Evolutionary conservation across 2,888 invertebrate genomes (phyloP), one percentile per base, ranked within the genome.

Genomic region (Nemoura dubitans): DNA sequence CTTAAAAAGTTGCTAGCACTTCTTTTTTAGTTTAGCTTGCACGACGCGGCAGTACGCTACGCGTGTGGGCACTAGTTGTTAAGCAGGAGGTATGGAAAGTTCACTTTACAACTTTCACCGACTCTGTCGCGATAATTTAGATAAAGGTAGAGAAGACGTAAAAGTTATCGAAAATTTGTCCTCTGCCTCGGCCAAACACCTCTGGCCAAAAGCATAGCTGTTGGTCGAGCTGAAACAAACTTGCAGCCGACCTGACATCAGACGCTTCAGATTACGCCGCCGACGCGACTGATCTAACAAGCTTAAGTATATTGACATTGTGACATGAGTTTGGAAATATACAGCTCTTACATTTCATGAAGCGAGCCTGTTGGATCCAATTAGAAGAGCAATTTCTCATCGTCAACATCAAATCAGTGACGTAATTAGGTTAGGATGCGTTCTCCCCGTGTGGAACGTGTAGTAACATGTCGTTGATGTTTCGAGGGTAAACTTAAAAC

Each of bases 301-400:
- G 76, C 76, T 84, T 84, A 84, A 84, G 76, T 84, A 59, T 84
- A 84, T 84, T 84, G 84, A 43, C 84, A 81, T n/a, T 5, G 81
- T 81, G 81, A 81, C 81, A 81, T 30, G n/a, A 30, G 28, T 10
- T 81, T 2, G 1, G 28, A n/a, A 81, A 78, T 36, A 36, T 26
- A 2, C 26, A 42, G 36, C 30, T 83, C 83, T 36, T 43, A 83
- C n/a, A 83, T 26, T n/a, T 59, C 59, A 59, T 59, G 83, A 78
- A 6, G 42, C 42, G 42, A 42, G 42, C 30, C 43, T n/a, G n/a
- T n/a, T n/a, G n/a, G n/a, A 16, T 83, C 42, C 83, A 83, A 83
- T 83, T 83, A 83, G 42, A 26, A 26, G 26, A 26, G 59, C 59
- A 84, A 84, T 84, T 84, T 84, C 84, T 76, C 84, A 84, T 78